Base-by-base conservation (phyloP, 2,797 vertebrate species). In the Naso thynnoides region DNA sequence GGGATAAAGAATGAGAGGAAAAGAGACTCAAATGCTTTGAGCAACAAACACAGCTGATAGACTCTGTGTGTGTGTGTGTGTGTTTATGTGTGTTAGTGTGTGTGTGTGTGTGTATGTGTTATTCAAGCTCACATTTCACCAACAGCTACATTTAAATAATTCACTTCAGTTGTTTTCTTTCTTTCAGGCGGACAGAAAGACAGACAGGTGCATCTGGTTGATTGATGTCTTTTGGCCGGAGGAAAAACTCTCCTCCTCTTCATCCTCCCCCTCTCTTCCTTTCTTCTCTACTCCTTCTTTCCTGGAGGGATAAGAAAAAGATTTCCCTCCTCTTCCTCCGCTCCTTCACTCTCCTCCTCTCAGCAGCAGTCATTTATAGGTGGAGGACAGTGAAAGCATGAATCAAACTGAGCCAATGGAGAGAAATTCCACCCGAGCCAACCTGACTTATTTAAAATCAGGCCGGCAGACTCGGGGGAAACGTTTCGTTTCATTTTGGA, bases 31-130 rank as follows among this genome's bases (percentile, higher is more conserved):
- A 26, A 70, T 50, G 79, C 83, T 85, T 49, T 69, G 47, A 83
- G 84, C 86, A 69, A 82, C 73, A 82, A 85, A 84, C 64, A 45
- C 58, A 82, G 70, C 62, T 70, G 76, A 84, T 78, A 63, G 49
- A 61, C 41, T 49, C 21, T 60, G 10, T 31, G 6, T 71, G 38
- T 59, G 41, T 70, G 21, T 39, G 39, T 64, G 24, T 54, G 26
- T 29, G 33, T 44, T 24, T 65, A 38, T 56, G 21, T 61, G 54
- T 61, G 41, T 67, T 19, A 62, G 47, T 54, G 54, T 64, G 24
- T 52, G 26, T 41, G 56, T 56, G 24, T 70, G 33, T 52, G 24
- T 44, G 33, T 53, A 62, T 55, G 71, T 45, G 21, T 54, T 61
- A 42, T 38, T 41, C 54, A 52, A 42, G 36, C 53, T 24, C 48